Percentiles rank a stretch among this genome's conserved stretches.
Evolutionary conservation across 2,888 invertebrate species (phyloP).

Genomic region (Plebejus argus): DNA sequence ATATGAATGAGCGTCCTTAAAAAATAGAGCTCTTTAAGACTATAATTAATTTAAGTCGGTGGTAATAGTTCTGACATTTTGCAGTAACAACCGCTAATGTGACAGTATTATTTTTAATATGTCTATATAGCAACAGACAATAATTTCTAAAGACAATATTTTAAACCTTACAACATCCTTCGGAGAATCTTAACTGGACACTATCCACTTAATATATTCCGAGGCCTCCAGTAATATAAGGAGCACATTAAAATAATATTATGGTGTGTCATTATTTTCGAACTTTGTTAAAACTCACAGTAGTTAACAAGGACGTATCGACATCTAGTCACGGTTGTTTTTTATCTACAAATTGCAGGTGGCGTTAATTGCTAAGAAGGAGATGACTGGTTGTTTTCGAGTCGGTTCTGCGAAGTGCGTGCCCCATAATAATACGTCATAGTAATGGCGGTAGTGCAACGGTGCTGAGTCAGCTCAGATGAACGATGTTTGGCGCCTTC

Average conservation of each 20-base stretch:
- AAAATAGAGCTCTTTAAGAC: not conserved
- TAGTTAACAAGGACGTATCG: conserved; percentile 68
- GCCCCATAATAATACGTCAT: conserved; percentile 67
- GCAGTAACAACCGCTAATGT: not conserved
- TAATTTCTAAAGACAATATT: conserved; percentile 25
- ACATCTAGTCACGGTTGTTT: conserved; percentile 62
- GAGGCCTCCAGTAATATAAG: not conserved
- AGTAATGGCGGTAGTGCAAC: conserved; percentile 64
- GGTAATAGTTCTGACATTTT: not conserved
- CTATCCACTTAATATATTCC: conserved; percentile 21
- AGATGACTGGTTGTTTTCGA: conserved; percentile 70
- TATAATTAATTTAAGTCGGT: not conserved
- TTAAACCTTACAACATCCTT: conserved; percentile 24
- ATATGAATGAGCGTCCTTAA: not conserved
- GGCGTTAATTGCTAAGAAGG: conserved; percentile 72
- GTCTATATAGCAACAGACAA: conserved; percentile 3
- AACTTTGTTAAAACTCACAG: conserved; percentile 44
- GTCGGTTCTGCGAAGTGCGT: conserved; percentile 69
- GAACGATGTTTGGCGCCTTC: conserved; percentile 66
- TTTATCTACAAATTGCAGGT: conserved; percentile 69
- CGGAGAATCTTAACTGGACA: conserved; percentile 21
- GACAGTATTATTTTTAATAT: conserved; percentile 22
- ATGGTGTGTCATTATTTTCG: conserved; percentile 41
- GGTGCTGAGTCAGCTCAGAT: conserved; percentile 74
- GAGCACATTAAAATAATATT: conserved; percentile 40